These are phyloP conservation scores for Troilus luridus DNA, from an alignment of 2,888 invertebrate genomes.

Conservation along the genomic window DNA sequence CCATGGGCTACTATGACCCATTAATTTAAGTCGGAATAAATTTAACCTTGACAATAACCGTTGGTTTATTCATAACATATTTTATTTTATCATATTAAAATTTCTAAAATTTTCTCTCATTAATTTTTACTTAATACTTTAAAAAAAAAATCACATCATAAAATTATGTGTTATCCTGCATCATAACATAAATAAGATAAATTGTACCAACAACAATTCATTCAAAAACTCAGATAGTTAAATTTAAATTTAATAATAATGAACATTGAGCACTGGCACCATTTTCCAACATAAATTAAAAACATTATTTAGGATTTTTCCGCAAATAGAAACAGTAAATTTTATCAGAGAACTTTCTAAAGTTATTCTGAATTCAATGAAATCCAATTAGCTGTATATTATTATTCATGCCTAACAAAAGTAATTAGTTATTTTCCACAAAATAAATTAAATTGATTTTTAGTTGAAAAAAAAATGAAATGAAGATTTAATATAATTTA, in stretches of 20 bases:
- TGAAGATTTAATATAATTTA: too few species aligned
- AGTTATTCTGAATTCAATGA: neutral
- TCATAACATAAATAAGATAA: neutral
- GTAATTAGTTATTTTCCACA: neutral
- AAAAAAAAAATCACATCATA: too few species aligned
- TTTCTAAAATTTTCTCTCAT: neutral
- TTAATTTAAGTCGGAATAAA: slow-evolving; percentile 65
- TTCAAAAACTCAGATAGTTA: neutral
- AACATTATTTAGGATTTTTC: neutral
- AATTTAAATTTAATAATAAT: neutral
- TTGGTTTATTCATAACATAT: slow-evolving; percentile 55
- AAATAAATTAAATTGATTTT: neutral
- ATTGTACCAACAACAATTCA: neutral
- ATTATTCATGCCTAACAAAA: neutral
- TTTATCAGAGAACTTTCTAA: neutral
- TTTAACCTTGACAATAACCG: slow-evolving; percentile 65
- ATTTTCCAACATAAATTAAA: neutral
- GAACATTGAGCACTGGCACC: neutral
- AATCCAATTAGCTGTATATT: neutral
- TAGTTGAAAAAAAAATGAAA: neutral
- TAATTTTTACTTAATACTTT: neutral
- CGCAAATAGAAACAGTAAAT: neutral
- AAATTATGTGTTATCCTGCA: neutral
- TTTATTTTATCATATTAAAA: slow-evolving; percentile 23
- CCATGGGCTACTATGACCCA: slow-evolving; percentile 64